Evolutionary conservation across 2,113 vertebrate genomes (phyloP).

Genomic region (Chlorodrepanis virens): DNA sequence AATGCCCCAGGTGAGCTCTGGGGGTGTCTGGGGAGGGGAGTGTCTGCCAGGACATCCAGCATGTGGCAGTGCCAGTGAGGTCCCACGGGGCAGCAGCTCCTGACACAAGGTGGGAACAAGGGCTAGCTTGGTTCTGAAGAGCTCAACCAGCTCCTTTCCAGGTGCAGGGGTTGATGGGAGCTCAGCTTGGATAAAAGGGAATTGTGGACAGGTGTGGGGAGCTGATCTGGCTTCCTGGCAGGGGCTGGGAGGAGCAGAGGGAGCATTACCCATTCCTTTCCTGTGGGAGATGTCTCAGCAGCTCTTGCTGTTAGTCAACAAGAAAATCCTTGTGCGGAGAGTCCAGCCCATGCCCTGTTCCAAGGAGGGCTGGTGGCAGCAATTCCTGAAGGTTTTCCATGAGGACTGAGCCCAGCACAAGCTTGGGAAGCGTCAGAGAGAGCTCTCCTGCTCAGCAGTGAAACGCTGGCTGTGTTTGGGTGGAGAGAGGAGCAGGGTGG

Average conservation of each 20-base stretch:
- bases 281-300: not conserved
- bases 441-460: not conserved
- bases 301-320: not conserved
- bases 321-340: not conserved
- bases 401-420: not conserved
- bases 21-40: not conserved
- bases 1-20: not conserved
- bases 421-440: not conserved
- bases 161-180: not conserved
- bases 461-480: not conserved
- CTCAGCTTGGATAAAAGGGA: not conserved
- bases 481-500: not conserved
- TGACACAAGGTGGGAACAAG: not conserved
- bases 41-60: not conserved
- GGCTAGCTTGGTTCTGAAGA: not conserved
- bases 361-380: not conserved
- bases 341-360: not conserved
- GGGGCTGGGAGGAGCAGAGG: not conserved
- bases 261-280: not conserved
- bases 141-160: not conserved
- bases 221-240: not conserved
- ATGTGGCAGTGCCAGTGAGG: fast-evolving
- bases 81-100: fast-evolving
- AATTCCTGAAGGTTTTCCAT: not conserved
- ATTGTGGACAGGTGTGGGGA: not conserved